Evolutionary conservation across 2,888 invertebrate species (phyloP), one percentile per base, ranked within the genome.

Genomic region (Ganaspis brasiliensis): DNA sequence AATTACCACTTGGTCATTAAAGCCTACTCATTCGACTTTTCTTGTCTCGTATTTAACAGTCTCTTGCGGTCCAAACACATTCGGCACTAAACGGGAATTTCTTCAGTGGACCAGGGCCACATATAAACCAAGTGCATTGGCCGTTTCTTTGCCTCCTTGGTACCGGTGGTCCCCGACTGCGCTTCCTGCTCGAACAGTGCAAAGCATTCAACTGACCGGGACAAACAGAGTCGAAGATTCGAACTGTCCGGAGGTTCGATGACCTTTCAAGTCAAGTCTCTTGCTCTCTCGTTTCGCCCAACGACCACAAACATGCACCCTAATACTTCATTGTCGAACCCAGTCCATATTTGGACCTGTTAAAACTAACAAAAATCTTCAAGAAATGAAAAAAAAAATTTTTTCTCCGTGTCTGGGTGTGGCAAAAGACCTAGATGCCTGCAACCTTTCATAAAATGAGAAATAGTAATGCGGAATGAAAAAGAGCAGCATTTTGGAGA

Each of bases 201-300:
- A 21, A 26, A 67, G 45, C 67, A 67, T 67, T 67, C 67, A 67
- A 14, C 45, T 67, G 45, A 24, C 67, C 45, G 40, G 67, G 67
- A 67, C 67, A 63, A 35, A 35, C 37, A 67, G 45, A 67, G 67
- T 67, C 67, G n/a, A 67, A 67, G 45, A 67, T 67, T 67, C 67
- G 21, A 67, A 67, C 67, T 67, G 67, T 67, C 67, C 67, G 8
- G 67, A 8, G 45, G 67, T 67, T 67, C 67, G 16, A 45, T 67
- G 45, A 67, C 24, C 67, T 40, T 40, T 40, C 40, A 40, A 63
- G 63, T 63, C 37, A 63, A 63, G 40, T 14, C 40, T 63, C 67
- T 14, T 35, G 24, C 12, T 45, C 45, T 24, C 67, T 67, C 10
- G 24, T 67, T 67, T 67, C 40, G 45, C 24, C 24, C 45, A 67